Percentiles rank a stretch among this genome's conserved stretches.
Conservation (phyloP, 1,140 invertebrate species). For the Aethina tumida region DNA sequence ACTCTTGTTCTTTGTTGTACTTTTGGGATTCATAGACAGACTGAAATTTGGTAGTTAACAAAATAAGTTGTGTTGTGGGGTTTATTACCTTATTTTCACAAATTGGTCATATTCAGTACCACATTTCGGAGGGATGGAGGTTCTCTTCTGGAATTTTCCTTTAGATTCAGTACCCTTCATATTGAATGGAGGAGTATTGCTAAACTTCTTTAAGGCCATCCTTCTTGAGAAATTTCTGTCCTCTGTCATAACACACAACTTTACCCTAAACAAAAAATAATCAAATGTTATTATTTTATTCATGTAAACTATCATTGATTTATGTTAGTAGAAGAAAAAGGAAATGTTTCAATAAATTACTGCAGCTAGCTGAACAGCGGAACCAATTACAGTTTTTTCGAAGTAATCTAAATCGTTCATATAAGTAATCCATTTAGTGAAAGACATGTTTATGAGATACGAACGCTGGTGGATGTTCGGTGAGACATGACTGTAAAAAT, state of each 20-base stretch:
- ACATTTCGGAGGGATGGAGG: too few species aligned
- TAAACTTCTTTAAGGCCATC: slow-evolving; percentile 16
- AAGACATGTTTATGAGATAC: too few species aligned
- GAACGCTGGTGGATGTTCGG: too few species aligned
- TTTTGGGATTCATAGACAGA: slow-evolving; percentile 4
- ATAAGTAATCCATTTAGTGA: too few species aligned
- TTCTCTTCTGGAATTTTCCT: slow-evolving; percentile 1
- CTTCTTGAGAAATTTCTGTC: slow-evolving; percentile 13
- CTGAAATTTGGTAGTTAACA: not conserved
- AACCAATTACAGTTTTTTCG: too few species aligned
- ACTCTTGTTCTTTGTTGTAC: slow-evolving; percentile 1
- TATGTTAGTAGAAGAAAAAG: slow-evolving; percentile 1
- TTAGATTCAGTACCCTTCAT: slow-evolving; percentile 11
- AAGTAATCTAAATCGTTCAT: too few species aligned
- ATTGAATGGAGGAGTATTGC: slow-evolving; percentile 18
- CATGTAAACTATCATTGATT: not conserved
- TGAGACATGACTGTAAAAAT: too few species aligned
- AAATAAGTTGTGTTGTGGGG: not conserved
- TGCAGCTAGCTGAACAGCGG: slow-evolving; percentile 4
- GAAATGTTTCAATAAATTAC: not conserved
- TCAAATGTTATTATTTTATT: slow-evolving; percentile 1
- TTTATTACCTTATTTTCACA: not conserved
- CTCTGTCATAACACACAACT: slow-evolving; percentile 10
- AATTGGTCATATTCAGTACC: slow-evolving; percentile 1
- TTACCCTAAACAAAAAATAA: slow-evolving; percentile 3